Evolutionary conservation across 2,113 vertebrate genomes (phyloP), one percentile per base, ranked within the genome.

Genomic region (Ibidorhyncha struthersii): DNA sequence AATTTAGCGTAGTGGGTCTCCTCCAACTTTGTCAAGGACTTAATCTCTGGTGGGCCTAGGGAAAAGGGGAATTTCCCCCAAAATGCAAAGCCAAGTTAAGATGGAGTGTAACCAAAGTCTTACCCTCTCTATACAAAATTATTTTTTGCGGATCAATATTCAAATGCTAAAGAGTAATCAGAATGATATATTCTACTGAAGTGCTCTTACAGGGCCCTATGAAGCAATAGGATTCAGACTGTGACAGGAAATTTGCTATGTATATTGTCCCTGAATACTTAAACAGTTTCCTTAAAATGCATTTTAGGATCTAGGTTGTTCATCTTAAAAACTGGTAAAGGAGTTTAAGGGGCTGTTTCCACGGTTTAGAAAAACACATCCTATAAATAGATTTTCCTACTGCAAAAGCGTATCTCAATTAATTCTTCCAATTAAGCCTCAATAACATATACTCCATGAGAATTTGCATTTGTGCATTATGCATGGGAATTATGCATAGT

Each of bases 381-480:
- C 38, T 84, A 55, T 70, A 94, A 87, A 82, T 50, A 96, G 36
- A 32, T 62, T 82, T 93, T 86, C 36, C 40, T 96, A 73, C 76
- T 94, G 38, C 25, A 90, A 77, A 67, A 77, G 22, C 12, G 43
- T 86, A 15, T 69, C 79, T 82, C 52, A 92, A 63, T 90, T 96
- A 90, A 62, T 96, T 96, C 91, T 85, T 94, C 50, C 66, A 88
- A 61, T 95, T 86, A 76, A 58, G 47, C 30, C 30, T 85, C 58
- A 94, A 40, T 62, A 87, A 81, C 38, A 89, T 9, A 36, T 36
- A 63, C 18, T 43, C 43, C 55, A 25, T 50, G 50, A 93, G 55
- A 96, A 94, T 90, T 91, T 95, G 85, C 73, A 87, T 87, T 96
- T 83, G 77, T 93, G 41, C 66, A 84, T 94, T 90, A 82, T 83